A percentile compares a stretch with the other conserved stretches of the same genome.
These are phyloP conservation scores for Drosophila subsilvestris DNA, from an alignment of 2,888 invertebrate species.

Conservation along the genomic window DNA sequence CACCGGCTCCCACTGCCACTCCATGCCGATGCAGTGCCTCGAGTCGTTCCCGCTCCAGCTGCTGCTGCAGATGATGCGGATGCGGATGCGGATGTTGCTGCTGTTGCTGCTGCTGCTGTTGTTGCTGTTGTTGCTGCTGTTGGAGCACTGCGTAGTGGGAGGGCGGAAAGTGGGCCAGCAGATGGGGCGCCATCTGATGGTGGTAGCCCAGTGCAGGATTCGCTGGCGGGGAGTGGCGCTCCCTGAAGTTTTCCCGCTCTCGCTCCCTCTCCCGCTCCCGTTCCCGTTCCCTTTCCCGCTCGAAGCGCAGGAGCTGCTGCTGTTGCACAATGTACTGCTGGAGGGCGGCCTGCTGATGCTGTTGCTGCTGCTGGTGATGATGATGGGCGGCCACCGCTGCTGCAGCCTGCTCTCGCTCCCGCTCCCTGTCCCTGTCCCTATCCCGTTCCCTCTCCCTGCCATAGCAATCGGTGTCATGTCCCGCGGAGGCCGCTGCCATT, in stretches of 20 bases:
- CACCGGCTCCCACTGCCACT: constrained; percentile 26
- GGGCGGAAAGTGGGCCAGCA: constrained; percentile 68
- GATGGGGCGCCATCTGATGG: constrained; percentile 57
- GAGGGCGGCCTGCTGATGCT: constrained; percentile 75
- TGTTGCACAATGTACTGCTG: constrained; percentile 80
- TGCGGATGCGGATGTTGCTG: constrained; percentile 69
- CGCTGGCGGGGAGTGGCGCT: constrained; percentile 47
- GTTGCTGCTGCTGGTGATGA: constrained; percentile 59
- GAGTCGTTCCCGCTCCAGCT: constrained; percentile 68
- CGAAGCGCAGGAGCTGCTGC: constrained; percentile 77
- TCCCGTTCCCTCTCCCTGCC: constrained; percentile 16
- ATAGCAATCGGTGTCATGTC: constrained; percentile 55
- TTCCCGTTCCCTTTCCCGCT: constrained; percentile 63
- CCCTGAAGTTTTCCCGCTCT: constrained; percentile 52
- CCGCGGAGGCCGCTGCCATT: constrained; percentile 56
- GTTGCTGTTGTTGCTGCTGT: constrained; percentile 58
- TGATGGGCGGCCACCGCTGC: constrained; percentile 47
- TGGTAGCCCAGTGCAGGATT: constrained; percentile 35
- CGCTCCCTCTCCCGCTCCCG: constrained; percentile 53
- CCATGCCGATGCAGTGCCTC: constrained; percentile 74
- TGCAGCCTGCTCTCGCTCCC: constrained; percentile 38
- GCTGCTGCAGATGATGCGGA: constrained; percentile 75
- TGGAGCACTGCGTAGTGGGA: constrained; percentile 70
- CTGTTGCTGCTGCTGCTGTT: constrained; percentile 40
- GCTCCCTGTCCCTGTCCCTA: constrained; percentile 11